A percentile compares a stretch with the other conserved stretches of the same genome.
Conservation (phyloP, 2,888 invertebrate species). For the Ethmia dodecea region DNA sequence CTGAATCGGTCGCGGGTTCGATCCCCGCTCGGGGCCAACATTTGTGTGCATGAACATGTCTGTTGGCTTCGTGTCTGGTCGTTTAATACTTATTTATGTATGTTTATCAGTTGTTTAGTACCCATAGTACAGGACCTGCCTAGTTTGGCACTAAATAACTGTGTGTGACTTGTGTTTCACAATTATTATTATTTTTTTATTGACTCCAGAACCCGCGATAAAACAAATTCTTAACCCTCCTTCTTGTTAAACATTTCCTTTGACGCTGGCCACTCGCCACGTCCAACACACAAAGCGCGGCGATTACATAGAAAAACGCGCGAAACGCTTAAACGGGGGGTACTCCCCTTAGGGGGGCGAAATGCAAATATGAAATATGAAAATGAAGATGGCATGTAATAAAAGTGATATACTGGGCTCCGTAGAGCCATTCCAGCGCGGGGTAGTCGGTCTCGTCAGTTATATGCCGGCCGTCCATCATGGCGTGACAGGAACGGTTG, state of each 20-base stretch:
- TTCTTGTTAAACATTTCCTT: constrained; percentile 49
- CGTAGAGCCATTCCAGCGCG: constrained; percentile 85
- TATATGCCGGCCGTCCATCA: constrained; percentile 86
- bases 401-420: constrained; percentile 89
- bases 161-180: too few relatives aligned
- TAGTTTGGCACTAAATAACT: too few relatives aligned
- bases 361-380: constrained; percentile 80
- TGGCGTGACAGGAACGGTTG: constrained; percentile 80
- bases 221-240: too few relatives aligned
- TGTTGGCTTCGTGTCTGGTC: too few relatives aligned
- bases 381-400: constrained; percentile 85
- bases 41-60: too few relatives aligned
- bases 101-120: too few relatives aligned
- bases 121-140: too few relatives aligned
- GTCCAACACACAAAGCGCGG: constrained; percentile 54
- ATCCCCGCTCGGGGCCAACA: too few relatives aligned
- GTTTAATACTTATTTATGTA: too few relatives aligned
- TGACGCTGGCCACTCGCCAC: constrained; percentile 45
- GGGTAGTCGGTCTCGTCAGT: constrained; percentile 84
- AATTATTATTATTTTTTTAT: too few relatives aligned
- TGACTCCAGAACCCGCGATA: too few relatives aligned
- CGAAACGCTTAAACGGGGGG: constrained; percentile 59
- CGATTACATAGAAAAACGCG: constrained; percentile 71
- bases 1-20: too few relatives aligned
- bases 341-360: constrained; percentile 37